Conservation (phyloP, 2,113 vertebrate genomes). For the Ceuthmochares aereus region DNA sequence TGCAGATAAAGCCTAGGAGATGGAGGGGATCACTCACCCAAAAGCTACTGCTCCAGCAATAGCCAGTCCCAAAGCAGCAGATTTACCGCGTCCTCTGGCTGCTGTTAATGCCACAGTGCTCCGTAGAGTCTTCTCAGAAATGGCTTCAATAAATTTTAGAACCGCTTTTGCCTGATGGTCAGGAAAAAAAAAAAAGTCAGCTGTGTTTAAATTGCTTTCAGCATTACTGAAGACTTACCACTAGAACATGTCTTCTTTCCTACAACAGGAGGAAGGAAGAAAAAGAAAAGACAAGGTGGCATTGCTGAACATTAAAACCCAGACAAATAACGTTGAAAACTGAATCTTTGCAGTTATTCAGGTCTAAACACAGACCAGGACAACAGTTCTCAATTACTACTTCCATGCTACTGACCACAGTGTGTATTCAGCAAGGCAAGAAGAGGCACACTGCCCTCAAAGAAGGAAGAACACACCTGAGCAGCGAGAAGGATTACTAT, state of each 20-base stretch:
- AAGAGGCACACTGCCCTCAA: not conserved
- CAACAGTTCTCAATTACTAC: not conserved
- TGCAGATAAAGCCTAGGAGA: not conserved
- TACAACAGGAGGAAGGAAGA: not conserved
- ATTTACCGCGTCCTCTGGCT: slow-evolving; percentile 95
- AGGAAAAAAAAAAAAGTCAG: accelerated
- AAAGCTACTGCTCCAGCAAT: slow-evolving; percentile 95
- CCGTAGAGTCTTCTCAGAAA: slow-evolving; percentile 95
- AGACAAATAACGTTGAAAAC: not conserved
- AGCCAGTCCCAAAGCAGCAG: slow-evolving; percentile 94
- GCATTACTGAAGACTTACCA: not conserved
- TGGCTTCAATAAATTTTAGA: slow-evolving; percentile 95
- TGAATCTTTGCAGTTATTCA: not conserved
- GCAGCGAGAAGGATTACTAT: not conserved
- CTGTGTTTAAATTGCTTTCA: not conserved
- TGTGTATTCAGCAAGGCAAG: not conserved
- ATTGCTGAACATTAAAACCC: not conserved
- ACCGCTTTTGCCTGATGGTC: slow-evolving; percentile 87
- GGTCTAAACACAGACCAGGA: not conserved
- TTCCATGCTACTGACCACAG: not conserved
- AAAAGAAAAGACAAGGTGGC: not conserved
- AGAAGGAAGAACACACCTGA: not conserved
- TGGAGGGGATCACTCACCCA: slow-evolving; percentile 79
- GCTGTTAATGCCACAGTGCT: slow-evolving; percentile 94
- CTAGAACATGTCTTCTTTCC: not conserved